Percentiles rank a stretch among this genome's conserved stretches.
Conservation (phyloP, 2,888 invertebrate species). For the Nemoura dubitans region DNA sequence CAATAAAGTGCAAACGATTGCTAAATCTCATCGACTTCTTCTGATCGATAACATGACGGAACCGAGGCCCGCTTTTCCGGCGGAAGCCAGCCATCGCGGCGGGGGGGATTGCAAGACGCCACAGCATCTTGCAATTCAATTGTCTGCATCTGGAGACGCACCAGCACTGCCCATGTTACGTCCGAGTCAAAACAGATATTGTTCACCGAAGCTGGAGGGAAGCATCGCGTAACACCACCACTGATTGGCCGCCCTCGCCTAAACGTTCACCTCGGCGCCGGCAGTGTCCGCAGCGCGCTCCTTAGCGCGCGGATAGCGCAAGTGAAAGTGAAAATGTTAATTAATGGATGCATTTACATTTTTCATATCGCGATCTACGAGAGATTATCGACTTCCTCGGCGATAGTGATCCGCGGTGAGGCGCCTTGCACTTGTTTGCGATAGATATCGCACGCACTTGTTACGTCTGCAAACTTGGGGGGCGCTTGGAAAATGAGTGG, state of each 20-base stretch:
- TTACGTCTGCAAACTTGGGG: neutral
- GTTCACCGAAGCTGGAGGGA: neutral
- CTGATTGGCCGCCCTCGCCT: neutral
- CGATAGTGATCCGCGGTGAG: neutral
- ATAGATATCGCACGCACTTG: neutral
- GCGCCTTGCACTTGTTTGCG: slow-evolving; percentile 13
- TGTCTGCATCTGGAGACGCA: neutral
- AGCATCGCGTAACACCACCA: neutral
- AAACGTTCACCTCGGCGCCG: neutral
- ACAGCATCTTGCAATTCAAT: neutral
- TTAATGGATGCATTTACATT: slow-evolving; percentile 30
- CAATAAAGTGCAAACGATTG: neutral
- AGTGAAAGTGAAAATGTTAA: slow-evolving; percentile 41
- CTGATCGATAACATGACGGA: neutral
- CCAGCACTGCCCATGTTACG: neutral
- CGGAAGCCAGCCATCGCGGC: neutral
- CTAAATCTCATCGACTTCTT: neutral
- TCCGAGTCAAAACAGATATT: neutral
- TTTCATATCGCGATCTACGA: slow-evolving; percentile 19
- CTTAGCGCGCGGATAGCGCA: neutral
- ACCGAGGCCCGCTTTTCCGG: neutral
- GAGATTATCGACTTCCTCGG: slow-evolving; percentile 3
- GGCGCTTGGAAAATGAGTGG: neutral
- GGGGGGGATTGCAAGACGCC: neutral
- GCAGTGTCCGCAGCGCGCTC: slow-evolving; percentile 16